Evolutionary conservation across 2,888 invertebrate genomes (phyloP).

Genomic region (Tridacna gigas): DNA sequence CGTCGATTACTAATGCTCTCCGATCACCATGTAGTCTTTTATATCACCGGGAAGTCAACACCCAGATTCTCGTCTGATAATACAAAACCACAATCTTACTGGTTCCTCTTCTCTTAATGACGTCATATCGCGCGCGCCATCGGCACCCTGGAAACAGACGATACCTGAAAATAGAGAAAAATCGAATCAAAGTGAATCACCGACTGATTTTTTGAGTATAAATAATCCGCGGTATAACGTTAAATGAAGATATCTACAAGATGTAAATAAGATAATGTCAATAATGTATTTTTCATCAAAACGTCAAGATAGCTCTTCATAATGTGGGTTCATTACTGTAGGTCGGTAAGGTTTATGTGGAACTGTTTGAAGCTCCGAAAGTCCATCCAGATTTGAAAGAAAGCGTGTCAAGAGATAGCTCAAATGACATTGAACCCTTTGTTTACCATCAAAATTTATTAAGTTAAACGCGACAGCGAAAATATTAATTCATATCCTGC

Average conservation of each 20-base stretch:
- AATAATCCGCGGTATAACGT: conserved; percentile 37
- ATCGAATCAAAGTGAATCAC: conserved; percentile 36
- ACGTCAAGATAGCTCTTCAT: background rate
- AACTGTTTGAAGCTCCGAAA: too few species aligned
- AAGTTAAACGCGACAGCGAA: too few species aligned
- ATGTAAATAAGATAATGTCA: conserved; percentile 45
- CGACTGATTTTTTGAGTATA: conserved; percentile 13
- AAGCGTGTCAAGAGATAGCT: too few species aligned
- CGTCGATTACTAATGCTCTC: conserved; percentile 21
- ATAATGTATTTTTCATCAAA: conserved; percentile 8
- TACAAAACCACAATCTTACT: conserved; percentile 31
- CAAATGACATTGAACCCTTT: too few species aligned
- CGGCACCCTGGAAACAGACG: conserved; percentile 40
- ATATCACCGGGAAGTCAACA: conserved; percentile 63
- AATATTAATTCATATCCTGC: too few species aligned
- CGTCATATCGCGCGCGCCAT: conserved; percentile 56
- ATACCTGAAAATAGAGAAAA: conserved; percentile 53
- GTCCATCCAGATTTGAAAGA: too few species aligned
- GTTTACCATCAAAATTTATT: too few species aligned
- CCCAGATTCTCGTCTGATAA: conserved; percentile 58
- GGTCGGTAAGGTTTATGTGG: too few species aligned
- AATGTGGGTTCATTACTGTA: too few species aligned
- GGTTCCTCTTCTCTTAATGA: conserved; percentile 51
- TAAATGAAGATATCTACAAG: conserved; percentile 45
- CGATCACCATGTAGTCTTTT: conserved; percentile 29